Conservation (phyloP, 2,888 invertebrate genomes). For the Anthophora plumipes region DNA sequence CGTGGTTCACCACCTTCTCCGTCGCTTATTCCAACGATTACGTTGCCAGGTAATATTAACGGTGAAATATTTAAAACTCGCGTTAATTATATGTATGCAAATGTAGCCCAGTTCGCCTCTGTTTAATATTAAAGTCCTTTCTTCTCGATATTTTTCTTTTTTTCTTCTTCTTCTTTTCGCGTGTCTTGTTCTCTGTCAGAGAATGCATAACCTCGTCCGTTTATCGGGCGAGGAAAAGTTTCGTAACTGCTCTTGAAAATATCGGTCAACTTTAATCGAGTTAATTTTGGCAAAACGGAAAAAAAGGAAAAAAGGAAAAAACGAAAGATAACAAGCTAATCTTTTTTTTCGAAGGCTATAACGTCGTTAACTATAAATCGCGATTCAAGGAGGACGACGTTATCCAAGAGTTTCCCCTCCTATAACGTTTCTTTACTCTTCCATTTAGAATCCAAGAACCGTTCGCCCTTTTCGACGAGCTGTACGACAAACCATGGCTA, state of each 20-base stretch:
- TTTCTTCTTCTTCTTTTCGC: background rate
- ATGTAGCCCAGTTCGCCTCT: background rate
- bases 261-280: background rate
- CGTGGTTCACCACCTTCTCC: conserved; percentile 91
- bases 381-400: too few relatives aligned
- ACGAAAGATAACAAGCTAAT: too few relatives aligned
- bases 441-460: conserved; percentile 89
- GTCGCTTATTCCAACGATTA: conserved; percentile 91
- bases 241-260: background rate
- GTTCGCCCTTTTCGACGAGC: conserved; percentile 92
- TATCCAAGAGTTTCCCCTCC: background rate
- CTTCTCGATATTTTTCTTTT: too few relatives aligned
- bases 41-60: conserved; percentile 82
- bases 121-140: background rate
- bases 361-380: too few relatives aligned
- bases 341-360: too few relatives aligned
- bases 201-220: background rate
- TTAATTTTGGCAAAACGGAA: too few relatives aligned
- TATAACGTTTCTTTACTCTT: background rate
- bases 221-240: background rate
- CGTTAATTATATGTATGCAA: conserved; percentile 6
- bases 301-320: too few relatives aligned
- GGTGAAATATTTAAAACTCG: background rate
- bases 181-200: background rate
- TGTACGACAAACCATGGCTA: conserved; percentile 94